Conservation (phyloP, 1,140 invertebrate genomes). For the Hycleus phaleratus region DNA sequence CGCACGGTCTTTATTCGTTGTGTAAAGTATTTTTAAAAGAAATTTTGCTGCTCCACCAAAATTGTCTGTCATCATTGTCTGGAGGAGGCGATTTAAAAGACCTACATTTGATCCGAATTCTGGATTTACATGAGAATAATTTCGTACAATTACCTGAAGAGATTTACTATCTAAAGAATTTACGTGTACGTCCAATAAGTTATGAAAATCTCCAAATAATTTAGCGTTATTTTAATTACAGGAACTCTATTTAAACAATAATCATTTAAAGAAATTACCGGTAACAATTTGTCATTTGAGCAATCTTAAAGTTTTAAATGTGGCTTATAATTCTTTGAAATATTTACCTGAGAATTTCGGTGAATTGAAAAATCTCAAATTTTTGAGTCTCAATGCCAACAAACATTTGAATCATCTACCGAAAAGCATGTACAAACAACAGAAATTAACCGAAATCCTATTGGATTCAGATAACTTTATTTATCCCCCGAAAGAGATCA, state of each 20-base stretch:
- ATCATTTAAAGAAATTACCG: constrained; percentile 57
- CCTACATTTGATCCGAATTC: constrained; percentile 55
- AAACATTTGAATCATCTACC: constrained; percentile 50
- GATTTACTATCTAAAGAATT: constrained; percentile 52
- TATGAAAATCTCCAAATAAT: not conserved
- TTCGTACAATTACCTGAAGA: constrained; percentile 54
- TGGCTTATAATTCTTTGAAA: constrained; percentile 63
- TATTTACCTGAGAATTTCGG: constrained; percentile 56
- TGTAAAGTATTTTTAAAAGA: constrained; percentile 73
- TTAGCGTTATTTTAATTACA: constrained; percentile 31
- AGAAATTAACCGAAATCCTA: constrained; percentile 49
- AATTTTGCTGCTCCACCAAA: constrained; percentile 55
- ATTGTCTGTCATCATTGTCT: constrained; percentile 57
- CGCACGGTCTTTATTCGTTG: constrained; percentile 64
- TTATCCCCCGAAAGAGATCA: constrained; percentile 55
- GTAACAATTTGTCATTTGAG: constrained; percentile 54
- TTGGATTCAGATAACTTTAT: constrained; percentile 53
- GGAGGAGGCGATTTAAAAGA: constrained; percentile 63
- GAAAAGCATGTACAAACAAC: constrained; percentile 52
- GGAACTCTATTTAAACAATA: constrained; percentile 60
- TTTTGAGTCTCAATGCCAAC: constrained; percentile 52
- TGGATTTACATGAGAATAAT: constrained; percentile 66
- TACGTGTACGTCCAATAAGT: constrained; percentile 43
- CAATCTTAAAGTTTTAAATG: constrained; percentile 57
- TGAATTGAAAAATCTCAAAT: constrained; percentile 50